Conservation (phyloP, 2,888 invertebrate species). For the Cecidostiba fungosa region DNA sequence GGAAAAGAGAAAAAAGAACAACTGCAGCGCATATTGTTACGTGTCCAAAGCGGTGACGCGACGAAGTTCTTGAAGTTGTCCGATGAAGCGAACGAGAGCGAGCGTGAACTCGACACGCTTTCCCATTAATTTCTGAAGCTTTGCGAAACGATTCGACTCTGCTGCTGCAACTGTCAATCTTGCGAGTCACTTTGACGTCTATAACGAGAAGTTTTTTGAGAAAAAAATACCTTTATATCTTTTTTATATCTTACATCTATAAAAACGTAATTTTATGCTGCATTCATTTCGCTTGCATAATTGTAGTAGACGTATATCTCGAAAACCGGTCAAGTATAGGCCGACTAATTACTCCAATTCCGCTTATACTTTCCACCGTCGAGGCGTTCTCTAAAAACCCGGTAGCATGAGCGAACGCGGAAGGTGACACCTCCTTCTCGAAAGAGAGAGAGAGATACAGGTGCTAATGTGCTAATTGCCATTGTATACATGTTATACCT, state of each 20-base stretch:
- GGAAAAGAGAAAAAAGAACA: too few species aligned
- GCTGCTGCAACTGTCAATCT: slow-evolving; percentile 34
- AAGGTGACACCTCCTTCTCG: background rate
- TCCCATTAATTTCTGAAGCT: slow-evolving; percentile 47
- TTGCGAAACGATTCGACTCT: slow-evolving; percentile 35
- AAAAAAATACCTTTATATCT: slow-evolving; percentile 20
- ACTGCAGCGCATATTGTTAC: background rate
- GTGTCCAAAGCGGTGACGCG: background rate
- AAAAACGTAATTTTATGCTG: too few species aligned
- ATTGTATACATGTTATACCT: background rate
- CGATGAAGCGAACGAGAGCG: background rate
- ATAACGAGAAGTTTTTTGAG: slow-evolving; percentile 30
- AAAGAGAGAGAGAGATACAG: background rate
- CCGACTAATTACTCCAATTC: background rate
- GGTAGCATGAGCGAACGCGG: background rate
- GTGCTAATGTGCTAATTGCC: slow-evolving; percentile 18
- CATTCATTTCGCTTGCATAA: background rate
- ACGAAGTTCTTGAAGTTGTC: background rate
- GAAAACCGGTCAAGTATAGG: background rate
- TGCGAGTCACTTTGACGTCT: slow-evolving; percentile 5
- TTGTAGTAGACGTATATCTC: too few species aligned
- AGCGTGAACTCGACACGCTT: slow-evolving; percentile 44
- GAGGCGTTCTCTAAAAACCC: background rate
- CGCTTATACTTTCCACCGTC: background rate
- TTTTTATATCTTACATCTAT: too few species aligned